Evolutionary conservation across 2,113 vertebrate species (phyloP).

Genomic region (Pangasianodon hypophthalmus): DNA sequence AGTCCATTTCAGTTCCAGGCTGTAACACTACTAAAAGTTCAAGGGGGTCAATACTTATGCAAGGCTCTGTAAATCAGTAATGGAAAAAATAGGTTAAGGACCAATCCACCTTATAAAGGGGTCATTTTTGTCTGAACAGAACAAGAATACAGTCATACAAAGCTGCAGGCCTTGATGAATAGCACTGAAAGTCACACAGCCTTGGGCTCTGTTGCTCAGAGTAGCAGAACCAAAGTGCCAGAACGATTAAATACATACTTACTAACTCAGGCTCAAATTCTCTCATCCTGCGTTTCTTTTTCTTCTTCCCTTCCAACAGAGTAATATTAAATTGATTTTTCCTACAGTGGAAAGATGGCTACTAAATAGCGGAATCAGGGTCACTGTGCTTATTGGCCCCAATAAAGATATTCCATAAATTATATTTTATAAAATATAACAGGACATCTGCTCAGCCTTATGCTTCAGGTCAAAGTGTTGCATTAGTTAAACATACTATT

Average conservation of each 20-base stretch:
- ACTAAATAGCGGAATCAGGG: constrained; percentile 31
- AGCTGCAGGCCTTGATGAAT: constrained; percentile 59
- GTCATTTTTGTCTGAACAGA: not conserved
- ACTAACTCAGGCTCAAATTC: not conserved
- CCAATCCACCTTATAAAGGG: not conserved
- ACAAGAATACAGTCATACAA: constrained; percentile 42
- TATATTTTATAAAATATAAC: constrained; percentile 44
- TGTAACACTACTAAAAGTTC: not conserved
- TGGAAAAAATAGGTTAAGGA: not conserved
- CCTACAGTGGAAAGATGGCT: constrained; percentile 43
- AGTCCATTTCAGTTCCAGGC: not conserved
- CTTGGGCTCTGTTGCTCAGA: constrained; percentile 59
- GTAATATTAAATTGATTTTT: constrained; percentile 50
- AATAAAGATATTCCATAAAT: constrained; percentile 51
- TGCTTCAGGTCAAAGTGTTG: not conserved
- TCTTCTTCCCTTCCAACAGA: constrained; percentile 52
- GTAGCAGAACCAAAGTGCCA: constrained; percentile 60
- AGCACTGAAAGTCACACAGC: constrained; percentile 60
- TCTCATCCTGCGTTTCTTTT: constrained; percentile 50
- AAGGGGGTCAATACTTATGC: not conserved
- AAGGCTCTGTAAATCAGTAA: not conserved
- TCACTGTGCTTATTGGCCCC: constrained; percentile 61
- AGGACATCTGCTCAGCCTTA: constrained; percentile 39
- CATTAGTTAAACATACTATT: not conserved
- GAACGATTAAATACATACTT: constrained; percentile 66